Evolutionary conservation across 2,113 vertebrate species (phyloP).

Genomic region (Melanerpes aurifrons): DNA sequence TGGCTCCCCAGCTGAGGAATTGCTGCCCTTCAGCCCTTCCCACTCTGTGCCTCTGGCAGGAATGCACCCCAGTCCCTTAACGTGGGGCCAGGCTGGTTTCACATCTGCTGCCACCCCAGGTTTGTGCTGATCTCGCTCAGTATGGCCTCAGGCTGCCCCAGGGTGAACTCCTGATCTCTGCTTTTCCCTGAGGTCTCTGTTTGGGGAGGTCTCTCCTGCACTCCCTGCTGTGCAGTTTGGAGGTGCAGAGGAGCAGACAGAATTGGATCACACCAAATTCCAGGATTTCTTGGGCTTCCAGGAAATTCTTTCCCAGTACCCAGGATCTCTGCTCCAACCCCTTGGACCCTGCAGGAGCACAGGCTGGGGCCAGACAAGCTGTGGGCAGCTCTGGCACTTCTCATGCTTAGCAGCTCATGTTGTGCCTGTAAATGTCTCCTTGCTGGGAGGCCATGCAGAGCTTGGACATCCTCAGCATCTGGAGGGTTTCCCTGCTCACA

Average conservation of each 20-base stretch:
- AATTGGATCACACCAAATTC: background rate
- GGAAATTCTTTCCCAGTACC: background rate
- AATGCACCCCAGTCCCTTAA: background rate
- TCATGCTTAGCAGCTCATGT: background rate
- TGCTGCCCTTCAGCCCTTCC: background rate
- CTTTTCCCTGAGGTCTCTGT: background rate
- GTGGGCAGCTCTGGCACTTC: background rate
- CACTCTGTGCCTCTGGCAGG: background rate
- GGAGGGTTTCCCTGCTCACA: background rate
- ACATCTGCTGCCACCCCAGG: background rate
- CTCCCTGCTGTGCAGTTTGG: background rate
- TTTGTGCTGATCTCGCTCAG: background rate
- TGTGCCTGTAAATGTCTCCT: background rate
- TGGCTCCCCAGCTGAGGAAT: background rate
- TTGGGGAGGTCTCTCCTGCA: background rate
- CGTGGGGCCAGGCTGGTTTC: background rate
- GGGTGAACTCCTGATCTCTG: background rate
- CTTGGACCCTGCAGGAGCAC: accelerated
- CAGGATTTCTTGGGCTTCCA: background rate
- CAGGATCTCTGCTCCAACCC: background rate
- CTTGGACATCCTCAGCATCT: background rate
- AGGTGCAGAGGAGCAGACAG: background rate
- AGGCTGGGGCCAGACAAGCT: background rate
- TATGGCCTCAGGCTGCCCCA: accelerated
- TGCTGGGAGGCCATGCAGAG: background rate